Evolutionary conservation across 2,888 invertebrate species (phyloP).

Genomic region (Eutolmus rufibarbis): DNA sequence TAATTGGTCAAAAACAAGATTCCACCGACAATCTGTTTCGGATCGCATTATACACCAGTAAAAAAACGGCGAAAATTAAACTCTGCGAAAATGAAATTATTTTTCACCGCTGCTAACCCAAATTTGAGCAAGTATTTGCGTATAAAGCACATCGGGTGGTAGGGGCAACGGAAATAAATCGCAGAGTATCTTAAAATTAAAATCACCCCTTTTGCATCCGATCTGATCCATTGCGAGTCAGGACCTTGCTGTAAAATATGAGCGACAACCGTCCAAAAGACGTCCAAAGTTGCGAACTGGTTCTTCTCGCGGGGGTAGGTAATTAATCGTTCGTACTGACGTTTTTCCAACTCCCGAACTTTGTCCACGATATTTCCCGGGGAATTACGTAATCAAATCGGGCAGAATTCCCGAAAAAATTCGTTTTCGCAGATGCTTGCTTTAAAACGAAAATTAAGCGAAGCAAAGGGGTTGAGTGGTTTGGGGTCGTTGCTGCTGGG

Average conservation of each 20-base stretch:
- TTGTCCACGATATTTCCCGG: neutral
- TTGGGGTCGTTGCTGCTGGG: neutral
- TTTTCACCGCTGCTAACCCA: neutral
- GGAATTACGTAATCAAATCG: slow-evolving; percentile 9
- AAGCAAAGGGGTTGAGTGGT: neutral
- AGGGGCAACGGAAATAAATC: neutral
- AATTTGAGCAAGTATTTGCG: neutral
- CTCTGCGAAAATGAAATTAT: neutral
- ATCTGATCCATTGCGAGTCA: neutral
- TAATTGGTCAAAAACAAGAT: neutral
- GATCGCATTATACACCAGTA: neutral
- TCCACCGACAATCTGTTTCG: neutral
- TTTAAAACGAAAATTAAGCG: slow-evolving; percentile 12
- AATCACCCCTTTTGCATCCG: slow-evolving; percentile 2
- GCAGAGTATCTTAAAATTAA: slow-evolving; percentile 8
- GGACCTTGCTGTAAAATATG: slow-evolving; percentile 28
- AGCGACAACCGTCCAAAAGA: slow-evolving; percentile 30
- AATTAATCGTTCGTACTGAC: slow-evolving; percentile 29
- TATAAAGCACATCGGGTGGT: neutral
- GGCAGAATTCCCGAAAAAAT: slow-evolving; percentile 14
- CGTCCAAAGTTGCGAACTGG: slow-evolving; percentile 12
- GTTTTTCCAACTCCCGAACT: slow-evolving; percentile 14
- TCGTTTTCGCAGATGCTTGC: slow-evolving; percentile 29
- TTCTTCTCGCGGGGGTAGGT: neutral
- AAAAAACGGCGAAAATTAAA: neutral